Base-by-base conservation (phyloP, 2,888 invertebrate species). In the Rhamphomyia laevipes region DNA sequence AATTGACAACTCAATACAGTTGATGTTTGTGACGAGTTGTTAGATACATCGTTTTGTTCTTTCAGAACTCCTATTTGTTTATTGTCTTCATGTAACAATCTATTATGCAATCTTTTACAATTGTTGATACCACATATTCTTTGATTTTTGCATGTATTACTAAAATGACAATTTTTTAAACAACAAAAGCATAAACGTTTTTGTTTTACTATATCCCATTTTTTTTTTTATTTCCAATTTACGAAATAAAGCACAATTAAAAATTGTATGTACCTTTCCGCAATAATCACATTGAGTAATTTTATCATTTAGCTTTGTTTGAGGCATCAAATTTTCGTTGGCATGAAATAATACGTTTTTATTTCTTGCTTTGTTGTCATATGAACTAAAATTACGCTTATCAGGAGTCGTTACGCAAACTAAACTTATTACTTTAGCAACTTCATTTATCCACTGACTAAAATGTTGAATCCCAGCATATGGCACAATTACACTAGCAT, bases 381-480 rank as follows among this genome's bases (percentile, higher is more conserved):
- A 5, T 3, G 5, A 21, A 21, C 5, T 21, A 11, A 44, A 37
- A 13, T 17, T 12, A 16, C 46, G 7, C 10, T 51, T 37, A 33
- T 51, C 43, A 11, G 23, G 45, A 1, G 41, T 27, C 11, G 38
- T 49, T 7, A 46, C 18, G n/a, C 45, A 43, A 9, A 37, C 35
- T 16, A 17, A 40, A 33, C 33, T 51, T 12, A 56, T 47, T 3
- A 54, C 18, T n/a, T 50, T 52, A 12, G 55, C 52, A 33, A 52
- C 27, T 46, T 50, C 46, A 33, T 53, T 51, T 30, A 55, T 16
- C 53, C 51, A 53, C 1, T 49, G 45, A 35, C 53, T 54, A 37
- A 56, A 53, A 18, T 51, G 41, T n/a, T 31, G 15, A 11, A 51
- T 40, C 2, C 49, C 46, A 12, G 52, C 41, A 13, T 47, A 47